These are phyloP conservation scores for Leuciscus idus DNA, from an alignment of 2,113 vertebrate species.

Conservation along the genomic window DNA sequence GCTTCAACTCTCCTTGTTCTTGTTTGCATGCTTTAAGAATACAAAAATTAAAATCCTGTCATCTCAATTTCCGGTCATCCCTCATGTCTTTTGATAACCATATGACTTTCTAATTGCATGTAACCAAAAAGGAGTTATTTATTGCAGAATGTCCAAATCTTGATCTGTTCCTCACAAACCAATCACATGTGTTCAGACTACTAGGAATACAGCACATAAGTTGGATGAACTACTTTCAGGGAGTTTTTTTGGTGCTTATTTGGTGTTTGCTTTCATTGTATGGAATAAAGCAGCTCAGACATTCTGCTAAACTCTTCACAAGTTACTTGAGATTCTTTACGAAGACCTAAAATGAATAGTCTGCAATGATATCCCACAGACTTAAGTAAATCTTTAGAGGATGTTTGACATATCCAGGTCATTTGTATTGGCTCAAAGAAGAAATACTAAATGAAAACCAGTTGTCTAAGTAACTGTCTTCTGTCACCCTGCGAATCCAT, in stretches of 20 bases:
- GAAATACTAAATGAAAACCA: constrained; percentile 6
- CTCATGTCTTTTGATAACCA: neutral
- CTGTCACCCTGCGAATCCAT: neutral
- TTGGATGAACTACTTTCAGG: neutral
- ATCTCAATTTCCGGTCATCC: neutral
- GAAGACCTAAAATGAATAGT: neutral
- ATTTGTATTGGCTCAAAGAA: neutral
- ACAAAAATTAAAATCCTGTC: neutral
- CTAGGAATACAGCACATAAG: no score
- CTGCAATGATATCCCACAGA: neutral
- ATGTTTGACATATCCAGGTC: constrained; percentile 6
- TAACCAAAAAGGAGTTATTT: neutral
- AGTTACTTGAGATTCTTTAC: neutral
- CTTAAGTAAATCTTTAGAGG: constrained; percentile 11
- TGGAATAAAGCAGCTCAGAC: neutral
- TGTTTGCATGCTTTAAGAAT: neutral
- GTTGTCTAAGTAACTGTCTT: constrained; percentile 21
- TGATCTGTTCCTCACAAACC: neutral
- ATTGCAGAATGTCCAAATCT: neutral
- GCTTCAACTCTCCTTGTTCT: constrained; percentile 76
- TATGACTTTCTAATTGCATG: neutral
- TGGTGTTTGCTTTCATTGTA: neutral
- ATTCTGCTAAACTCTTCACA: constrained; percentile 3
- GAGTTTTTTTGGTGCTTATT: neutral
- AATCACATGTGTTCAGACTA: neutral